Percentiles rank a stretch among this genome's conserved stretches.
Conservation (phyloP, 2,113 vertebrate species). For the Poicephalus meyeri region DNA sequence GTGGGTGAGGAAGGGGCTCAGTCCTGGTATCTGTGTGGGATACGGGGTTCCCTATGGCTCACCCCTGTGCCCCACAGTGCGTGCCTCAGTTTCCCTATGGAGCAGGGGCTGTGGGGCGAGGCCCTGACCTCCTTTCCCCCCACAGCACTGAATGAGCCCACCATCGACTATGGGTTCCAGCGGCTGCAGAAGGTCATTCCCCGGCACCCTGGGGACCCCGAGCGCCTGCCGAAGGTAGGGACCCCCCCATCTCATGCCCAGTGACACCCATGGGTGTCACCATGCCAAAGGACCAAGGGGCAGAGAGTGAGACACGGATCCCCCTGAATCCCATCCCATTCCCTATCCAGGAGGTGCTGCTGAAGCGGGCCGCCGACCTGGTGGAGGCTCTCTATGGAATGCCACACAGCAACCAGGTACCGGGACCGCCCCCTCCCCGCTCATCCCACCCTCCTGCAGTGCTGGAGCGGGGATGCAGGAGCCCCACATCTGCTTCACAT, state of each 20-base stretch:
- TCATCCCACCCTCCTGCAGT: neutral
- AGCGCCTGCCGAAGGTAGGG: conserved; percentile 91
- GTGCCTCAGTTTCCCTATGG: neutral
- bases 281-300: neutral
- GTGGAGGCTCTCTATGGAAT: conserved; percentile 92
- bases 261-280: neutral
- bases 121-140: neutral
- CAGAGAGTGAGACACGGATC: neutral
- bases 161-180: conserved; percentile 95
- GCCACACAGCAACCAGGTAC: conserved; percentile 92
- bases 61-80: neutral
- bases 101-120: neutral
- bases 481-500: conserved; percentile 30
- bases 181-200: conserved; percentile 92
- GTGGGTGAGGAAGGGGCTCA: neutral
- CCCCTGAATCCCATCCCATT: neutral
- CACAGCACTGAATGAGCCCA: conserved; percentile 59
- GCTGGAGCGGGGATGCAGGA: neutral
- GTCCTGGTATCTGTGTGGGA: neutral
- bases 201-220: conserved; percentile 88
- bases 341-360: conserved; percentile 84
- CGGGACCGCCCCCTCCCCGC: neutral
- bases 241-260: neutral
- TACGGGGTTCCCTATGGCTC: neutral
- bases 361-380: conserved; percentile 91